Base-by-base conservation (phyloP, 2,888 invertebrate species). In the Seira ritae region DNA sequence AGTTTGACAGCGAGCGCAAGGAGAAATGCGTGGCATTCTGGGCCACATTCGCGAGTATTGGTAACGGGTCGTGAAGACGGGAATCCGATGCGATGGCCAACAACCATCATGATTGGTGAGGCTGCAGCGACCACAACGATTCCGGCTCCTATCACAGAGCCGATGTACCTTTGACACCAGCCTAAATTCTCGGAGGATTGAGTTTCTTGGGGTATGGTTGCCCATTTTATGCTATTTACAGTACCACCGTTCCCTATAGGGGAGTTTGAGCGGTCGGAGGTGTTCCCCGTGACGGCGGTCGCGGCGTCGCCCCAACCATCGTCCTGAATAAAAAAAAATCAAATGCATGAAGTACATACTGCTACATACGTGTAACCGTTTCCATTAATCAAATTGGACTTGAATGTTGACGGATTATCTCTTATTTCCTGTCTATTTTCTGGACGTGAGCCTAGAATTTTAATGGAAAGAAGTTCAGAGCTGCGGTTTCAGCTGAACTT, bases 261-360 rank as follows among this genome's bases (percentile, higher is more conserved):
- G 2, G 97, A 98, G 89, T 96, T 96, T 1, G 97, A 98, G 89
- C 97, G 97, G 90, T 98, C 98, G 0, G 97, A 98, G 0, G 98
- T 98, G 90, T 98, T 98, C 10, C 98, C 98, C 0, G 98, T 98
- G 42, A 98, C 95, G 0, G 98, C 98, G 0, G 98, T 98, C 0
- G 98, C 98, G 90, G 97, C 98, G 91, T 98, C 98, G 97, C 98
- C 98, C 98, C 98, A 98, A 91, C 98, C 98, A 90, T 98, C 98
- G 91, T 98, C 98, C 92, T 98, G 96, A 88, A 85, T 60, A 55
- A 12, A 50, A 12, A 83, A 68, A 24, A 74, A 42, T 76, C 42
- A 37, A 20, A 31, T n/a, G 8, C 69, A 1, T 69, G 4, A 19
- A 22, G 20, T 42, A 8, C 42, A 15, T 42, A 17, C 31, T 10